Evolutionary conservation across 1,140 invertebrate species (phyloP).

Genomic region (Arion vulgaris): DNA sequence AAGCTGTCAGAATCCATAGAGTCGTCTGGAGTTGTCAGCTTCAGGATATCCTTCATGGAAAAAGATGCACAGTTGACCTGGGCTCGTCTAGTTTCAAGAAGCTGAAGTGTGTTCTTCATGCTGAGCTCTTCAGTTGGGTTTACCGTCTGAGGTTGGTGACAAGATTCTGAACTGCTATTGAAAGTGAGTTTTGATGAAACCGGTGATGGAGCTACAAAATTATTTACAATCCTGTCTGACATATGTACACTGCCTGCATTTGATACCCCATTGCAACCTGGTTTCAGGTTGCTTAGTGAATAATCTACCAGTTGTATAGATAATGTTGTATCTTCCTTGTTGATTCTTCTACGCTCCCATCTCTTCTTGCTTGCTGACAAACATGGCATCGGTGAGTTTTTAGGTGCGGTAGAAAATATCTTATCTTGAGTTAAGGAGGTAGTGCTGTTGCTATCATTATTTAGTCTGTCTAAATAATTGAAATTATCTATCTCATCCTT

Average conservation of each 20-base stretch:
- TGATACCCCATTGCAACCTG: conserved; percentile 9
- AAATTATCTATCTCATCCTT: background rate
- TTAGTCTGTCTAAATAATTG: background rate
- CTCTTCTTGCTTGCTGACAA: background rate
- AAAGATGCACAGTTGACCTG: conserved; percentile 36
- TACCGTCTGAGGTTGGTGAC: background rate
- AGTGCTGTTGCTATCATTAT: background rate
- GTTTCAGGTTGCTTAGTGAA: background rate
- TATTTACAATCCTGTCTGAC: conserved; percentile 7
- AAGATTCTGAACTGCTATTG: background rate
- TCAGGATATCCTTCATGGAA: conserved; percentile 38
- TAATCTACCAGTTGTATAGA: background rate
- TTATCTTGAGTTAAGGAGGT: background rate
- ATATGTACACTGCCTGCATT: conserved; percentile 14
- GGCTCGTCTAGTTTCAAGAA: conserved; percentile 29
- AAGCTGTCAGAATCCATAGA: conserved; percentile 37
- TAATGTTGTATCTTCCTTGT: background rate
- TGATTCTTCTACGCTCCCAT: background rate
- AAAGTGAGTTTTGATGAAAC: conserved; percentile 25
- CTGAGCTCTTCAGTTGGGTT: background rate
- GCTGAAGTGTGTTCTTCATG: conserved; percentile 9
- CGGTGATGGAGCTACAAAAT: conserved; percentile 15
- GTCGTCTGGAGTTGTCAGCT: conserved; percentile 27
- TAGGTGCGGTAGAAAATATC: background rate
- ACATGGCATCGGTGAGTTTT: background rate